Percentiles rank a stretch among this genome's conserved stretches.
Evolutionary conservation across 1,140 invertebrate species (phyloP).

Genomic region (Pachypeltis micranthus): DNA sequence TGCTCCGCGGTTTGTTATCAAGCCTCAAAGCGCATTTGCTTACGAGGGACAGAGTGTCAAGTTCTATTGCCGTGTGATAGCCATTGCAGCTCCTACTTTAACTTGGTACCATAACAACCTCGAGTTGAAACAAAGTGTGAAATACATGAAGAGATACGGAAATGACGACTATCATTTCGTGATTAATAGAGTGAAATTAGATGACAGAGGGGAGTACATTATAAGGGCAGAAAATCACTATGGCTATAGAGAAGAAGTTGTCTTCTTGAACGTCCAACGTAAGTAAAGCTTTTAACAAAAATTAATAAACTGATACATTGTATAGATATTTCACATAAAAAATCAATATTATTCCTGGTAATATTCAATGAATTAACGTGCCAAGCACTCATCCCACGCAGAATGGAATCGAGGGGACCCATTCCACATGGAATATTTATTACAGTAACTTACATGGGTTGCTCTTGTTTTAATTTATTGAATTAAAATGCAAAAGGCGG

Average conservation of each 20-base stretch:
- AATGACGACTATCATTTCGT: slow-evolving; percentile 95
- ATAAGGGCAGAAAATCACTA: slow-evolving; percentile 97
- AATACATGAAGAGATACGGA: slow-evolving; percentile 96
- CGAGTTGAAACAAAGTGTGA: slow-evolving; percentile 93
- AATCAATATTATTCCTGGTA: too few relatives aligned
- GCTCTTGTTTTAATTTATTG: too few relatives aligned
- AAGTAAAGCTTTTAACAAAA: slow-evolving; percentile 38
- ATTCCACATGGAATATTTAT: too few relatives aligned
- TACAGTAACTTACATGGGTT: too few relatives aligned
- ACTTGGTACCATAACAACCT: slow-evolving; percentile 90
- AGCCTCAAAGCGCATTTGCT: slow-evolving; percentile 86
- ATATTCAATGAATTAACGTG: too few relatives aligned
- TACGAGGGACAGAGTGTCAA: slow-evolving; percentile 95
- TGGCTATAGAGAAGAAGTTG: slow-evolving; percentile 88
- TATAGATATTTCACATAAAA: too few relatives aligned
- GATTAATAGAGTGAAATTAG: slow-evolving; percentile 87
- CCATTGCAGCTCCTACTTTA: slow-evolving; percentile 82
- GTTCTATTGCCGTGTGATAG: slow-evolving; percentile 93
- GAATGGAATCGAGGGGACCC: too few relatives aligned
- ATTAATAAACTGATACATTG: too few relatives aligned
- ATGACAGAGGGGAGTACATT: slow-evolving; percentile 93
- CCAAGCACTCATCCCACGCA: too few relatives aligned
- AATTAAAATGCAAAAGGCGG: too few relatives aligned
- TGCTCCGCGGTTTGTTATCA: slow-evolving; percentile 93
- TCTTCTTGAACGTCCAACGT: slow-evolving; percentile 96